phyloP scores from a whole-genome alignment of 2,113 vertebrate species.

The Protobothrops mucrosquamatus region DNA sequence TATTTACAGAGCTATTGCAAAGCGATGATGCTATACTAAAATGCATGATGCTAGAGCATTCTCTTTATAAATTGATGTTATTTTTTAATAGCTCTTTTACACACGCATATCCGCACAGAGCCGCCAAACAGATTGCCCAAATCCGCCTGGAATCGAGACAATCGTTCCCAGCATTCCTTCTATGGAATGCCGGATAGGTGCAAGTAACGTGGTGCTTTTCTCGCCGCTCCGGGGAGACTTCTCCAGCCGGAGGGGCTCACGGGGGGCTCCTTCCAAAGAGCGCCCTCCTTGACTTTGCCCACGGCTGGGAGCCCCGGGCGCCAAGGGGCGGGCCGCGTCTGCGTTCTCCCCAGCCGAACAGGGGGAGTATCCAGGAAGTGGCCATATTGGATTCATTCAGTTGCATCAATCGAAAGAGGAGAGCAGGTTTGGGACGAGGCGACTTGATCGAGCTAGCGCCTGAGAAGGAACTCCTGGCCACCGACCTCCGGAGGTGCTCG shows the following conservation, averaged over 20 bases:
- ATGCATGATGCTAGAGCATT: not conserved
- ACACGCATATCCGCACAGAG: not conserved
- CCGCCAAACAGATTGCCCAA: not conserved
- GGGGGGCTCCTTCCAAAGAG: not conserved
- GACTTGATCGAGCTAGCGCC: constrained; percentile 38
- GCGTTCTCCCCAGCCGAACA: constrained; percentile 43
- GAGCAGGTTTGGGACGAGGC: constrained; percentile 63
- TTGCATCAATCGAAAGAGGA: constrained; percentile 63
- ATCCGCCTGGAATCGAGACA: not conserved
- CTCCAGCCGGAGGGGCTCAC: not conserved
- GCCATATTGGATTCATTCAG: constrained; percentile 86
- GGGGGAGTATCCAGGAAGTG: constrained; percentile 81
- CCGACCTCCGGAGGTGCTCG: constrained; percentile 32
- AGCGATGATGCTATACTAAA: not conserved
- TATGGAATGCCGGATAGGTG: constrained; percentile 8
- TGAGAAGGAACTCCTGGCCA: constrained; percentile 24
- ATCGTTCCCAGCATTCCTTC: constrained; percentile 60
- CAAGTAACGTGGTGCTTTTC: not conserved
- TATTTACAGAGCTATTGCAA: not conserved
- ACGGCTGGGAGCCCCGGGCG: not conserved
- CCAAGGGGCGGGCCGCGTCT: constrained; percentile 42
- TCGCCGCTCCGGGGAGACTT: not conserved
- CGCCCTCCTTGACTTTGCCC: constrained; percentile 2
- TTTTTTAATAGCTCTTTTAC: no score
- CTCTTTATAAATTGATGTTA: not conserved